A percentile compares a stretch with the other conserved stretches of the same genome.
phyloP scores from a whole-genome alignment of 2,888 invertebrate genomes.

The Chymomyza amoena region DNA sequence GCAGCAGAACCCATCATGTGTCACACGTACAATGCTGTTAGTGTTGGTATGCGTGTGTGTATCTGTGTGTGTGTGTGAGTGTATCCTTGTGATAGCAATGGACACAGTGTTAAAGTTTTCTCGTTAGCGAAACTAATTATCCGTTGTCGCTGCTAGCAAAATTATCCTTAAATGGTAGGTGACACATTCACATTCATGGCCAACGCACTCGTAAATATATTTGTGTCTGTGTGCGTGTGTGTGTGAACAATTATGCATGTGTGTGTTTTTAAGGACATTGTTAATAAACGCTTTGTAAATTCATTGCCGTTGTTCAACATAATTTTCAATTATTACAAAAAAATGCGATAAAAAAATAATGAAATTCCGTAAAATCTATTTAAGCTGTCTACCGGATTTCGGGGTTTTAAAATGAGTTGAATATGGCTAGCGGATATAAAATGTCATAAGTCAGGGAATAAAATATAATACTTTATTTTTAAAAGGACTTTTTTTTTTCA shows the following conservation, averaged over 20 bases:
- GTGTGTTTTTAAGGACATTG: background rate
- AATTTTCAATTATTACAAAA: background rate
- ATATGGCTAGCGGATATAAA: no score
- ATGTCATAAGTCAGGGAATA: no score
- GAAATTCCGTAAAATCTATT: background rate
- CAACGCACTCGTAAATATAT: background rate
- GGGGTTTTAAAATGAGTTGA: no score
- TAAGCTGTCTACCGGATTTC: no score
- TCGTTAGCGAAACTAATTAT: constrained; percentile 76
- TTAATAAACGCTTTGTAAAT: no score
- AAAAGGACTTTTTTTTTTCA: no score
- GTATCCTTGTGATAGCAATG: constrained; percentile 31
- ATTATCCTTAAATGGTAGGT: constrained; percentile 70
- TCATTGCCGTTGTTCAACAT: background rate
- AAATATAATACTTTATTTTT: no score
- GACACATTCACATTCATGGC: constrained; percentile 35
- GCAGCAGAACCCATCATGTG: constrained; percentile 61
- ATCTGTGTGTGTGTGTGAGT: background rate
- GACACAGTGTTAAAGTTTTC: constrained; percentile 66
- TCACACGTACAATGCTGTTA: constrained; percentile 35
- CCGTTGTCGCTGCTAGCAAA: constrained; percentile 73
- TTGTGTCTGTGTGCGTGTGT: background rate
- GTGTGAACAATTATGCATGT: background rate
- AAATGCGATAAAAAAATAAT: background rate
- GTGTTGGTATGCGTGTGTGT: no score